phyloP scores from a whole-genome alignment of 2,797 vertebrate genomes.

The Trematomus bernacchii region DNA sequence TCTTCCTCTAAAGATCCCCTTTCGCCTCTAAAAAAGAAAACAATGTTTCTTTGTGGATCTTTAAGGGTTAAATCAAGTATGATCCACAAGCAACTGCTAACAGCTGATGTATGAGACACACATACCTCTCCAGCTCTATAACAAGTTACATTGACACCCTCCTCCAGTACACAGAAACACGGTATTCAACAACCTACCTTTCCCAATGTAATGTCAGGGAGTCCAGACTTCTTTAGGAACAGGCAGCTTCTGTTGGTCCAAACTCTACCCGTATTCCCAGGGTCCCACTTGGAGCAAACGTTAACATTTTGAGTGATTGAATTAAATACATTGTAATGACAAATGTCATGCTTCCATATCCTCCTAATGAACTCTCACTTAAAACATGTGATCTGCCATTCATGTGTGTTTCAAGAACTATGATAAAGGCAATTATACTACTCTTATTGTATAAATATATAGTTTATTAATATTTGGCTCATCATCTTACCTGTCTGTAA shows the following conservation, averaged over 20 bases:
- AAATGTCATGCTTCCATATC: background rate
- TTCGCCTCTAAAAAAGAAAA: no score
- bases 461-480: background rate
- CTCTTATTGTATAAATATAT: no score
- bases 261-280: constrained; percentile 91
- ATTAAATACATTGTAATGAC: background rate
- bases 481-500: constrained; percentile 92
- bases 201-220: constrained; percentile 92
- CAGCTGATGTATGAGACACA: background rate
- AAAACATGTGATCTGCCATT: background rate
- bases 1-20: no score
- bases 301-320: background rate
- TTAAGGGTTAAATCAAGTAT: background rate
- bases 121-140: background rate
- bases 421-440: no score
- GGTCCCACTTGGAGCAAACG: constrained; percentile 90
- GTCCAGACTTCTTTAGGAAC: constrained; percentile 96
- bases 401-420: background rate
- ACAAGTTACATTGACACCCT: background rate
- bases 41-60: no score
- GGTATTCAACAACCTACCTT: constrained; percentile 87
- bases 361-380: background rate
- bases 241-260: constrained; percentile 95
- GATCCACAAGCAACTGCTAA: background rate
- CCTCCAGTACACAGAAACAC: background rate